phyloP scores from a whole-genome alignment of 2,888 invertebrate genomes.

The Trisateles emortualis region DNA sequence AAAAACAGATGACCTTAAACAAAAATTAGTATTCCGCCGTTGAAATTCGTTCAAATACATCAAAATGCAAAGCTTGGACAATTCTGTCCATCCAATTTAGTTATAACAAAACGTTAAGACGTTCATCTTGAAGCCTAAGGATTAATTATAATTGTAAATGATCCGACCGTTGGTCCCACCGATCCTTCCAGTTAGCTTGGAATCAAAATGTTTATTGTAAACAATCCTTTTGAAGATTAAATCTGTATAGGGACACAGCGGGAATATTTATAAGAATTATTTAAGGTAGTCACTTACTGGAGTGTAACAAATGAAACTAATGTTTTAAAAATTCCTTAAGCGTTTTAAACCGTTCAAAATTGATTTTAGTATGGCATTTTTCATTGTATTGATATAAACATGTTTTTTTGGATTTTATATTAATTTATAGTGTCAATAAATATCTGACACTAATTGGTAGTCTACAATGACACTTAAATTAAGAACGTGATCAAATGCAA shows the following conservation, averaged over 20 bases:
- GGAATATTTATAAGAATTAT: constrained; percentile 80
- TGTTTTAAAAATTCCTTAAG: background rate
- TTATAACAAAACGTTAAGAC: constrained; percentile 65
- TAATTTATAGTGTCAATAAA: background rate
- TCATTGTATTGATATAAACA: too few relatives aligned
- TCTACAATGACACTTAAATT: background rate
- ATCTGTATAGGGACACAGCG: constrained; percentile 69
- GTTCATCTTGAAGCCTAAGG: constrained; percentile 73
- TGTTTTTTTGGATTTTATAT: background rate
- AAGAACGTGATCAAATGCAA: constrained; percentile 1
- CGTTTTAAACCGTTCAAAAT: background rate
- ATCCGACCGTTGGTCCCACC: constrained; percentile 65
- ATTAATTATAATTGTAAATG: constrained; percentile 85
- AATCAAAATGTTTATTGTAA: constrained; percentile 83
- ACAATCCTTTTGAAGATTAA: constrained; percentile 84
- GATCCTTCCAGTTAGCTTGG: constrained; percentile 79
- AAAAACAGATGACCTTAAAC: constrained; percentile 57
- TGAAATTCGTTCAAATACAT: constrained; percentile 61
- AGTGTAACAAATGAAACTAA: constrained; percentile 31
- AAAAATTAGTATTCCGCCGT: constrained; percentile 68
- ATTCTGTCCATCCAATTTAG: constrained; percentile 70
- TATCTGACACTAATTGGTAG: background rate
- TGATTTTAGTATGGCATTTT: background rate
- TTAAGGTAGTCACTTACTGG: constrained; percentile 43
- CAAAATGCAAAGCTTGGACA: constrained; percentile 79